Conservation (phyloP, 2,888 invertebrate genomes). For the Ashinkailepas kermadecensis region DNA sequence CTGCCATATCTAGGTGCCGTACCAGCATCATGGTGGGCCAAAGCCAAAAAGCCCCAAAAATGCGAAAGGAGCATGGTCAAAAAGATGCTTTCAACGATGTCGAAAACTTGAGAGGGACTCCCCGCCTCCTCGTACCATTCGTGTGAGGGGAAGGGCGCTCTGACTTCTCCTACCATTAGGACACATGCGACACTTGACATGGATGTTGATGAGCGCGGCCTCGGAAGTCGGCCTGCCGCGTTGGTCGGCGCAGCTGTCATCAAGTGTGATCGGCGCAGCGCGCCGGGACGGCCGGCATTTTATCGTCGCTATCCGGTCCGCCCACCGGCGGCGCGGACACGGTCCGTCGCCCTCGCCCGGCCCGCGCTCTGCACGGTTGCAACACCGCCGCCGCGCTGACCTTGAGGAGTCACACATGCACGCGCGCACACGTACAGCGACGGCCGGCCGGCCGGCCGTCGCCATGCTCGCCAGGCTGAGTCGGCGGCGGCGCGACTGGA, state of each 20-base stretch:
- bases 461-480: not conserved
- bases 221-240: not conserved
- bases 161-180: too few species aligned
- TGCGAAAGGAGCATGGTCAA: too few species aligned
- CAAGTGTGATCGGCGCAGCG: not conserved
- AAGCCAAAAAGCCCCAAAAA: too few species aligned
- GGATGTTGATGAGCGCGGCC: not conserved
- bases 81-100: too few species aligned
- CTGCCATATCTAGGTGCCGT: too few species aligned
- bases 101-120: too few species aligned
- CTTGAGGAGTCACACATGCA: constrained; percentile 1
- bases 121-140: too few species aligned
- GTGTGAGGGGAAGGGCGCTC: too few species aligned
- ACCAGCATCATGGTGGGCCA: too few species aligned
- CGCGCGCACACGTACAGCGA: not conserved
- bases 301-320: not conserved
- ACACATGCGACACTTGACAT: too few species aligned
- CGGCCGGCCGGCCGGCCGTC: not conserved
- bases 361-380: not conserved
- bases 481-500: not conserved
- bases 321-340: not conserved
- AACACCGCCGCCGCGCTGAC: constrained; percentile 5
- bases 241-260: not conserved
- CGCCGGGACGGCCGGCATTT: not conserved
- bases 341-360: not conserved